Evolutionary conservation across 2,113 vertebrate genomes (phyloP).

Genomic region (Struthio camelus): DNA sequence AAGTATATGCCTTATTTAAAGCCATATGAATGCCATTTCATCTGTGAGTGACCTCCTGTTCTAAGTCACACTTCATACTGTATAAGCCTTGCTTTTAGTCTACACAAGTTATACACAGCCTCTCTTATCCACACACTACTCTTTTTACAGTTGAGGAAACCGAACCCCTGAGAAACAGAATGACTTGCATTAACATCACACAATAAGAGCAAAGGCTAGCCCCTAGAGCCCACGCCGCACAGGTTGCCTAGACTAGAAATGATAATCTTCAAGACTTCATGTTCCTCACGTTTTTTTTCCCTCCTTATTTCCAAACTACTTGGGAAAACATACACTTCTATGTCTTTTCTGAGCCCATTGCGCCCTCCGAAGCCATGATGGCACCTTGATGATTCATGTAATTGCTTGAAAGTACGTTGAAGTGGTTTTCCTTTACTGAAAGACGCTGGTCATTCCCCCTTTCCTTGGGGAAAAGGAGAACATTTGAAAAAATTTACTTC

Average conservation of each 20-base stretch:
- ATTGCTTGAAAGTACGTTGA: not conserved
- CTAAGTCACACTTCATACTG: not conserved
- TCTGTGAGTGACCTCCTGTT: not conserved
- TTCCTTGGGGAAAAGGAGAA: not conserved
- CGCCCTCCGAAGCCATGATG: not conserved
- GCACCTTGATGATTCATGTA: not conserved
- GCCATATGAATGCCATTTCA: not conserved
- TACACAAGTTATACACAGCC: too few relatives aligned
- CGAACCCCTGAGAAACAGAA: not conserved
- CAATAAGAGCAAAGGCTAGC: not conserved
- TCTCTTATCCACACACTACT: not conserved
- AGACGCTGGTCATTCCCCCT: not conserved
- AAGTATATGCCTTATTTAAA: not conserved
- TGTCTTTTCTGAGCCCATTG: not conserved
- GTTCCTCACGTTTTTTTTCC: not conserved
- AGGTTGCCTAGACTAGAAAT: not conserved
- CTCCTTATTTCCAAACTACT: not conserved
- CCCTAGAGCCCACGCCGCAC: not conserved
- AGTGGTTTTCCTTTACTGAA: not conserved
- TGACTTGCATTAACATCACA: not conserved
- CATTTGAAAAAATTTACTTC: not conserved
- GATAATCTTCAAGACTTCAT: not conserved
- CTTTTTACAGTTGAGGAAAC: not conserved
- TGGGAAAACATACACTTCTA: not conserved
- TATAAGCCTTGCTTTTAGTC: not conserved